Evolutionary conservation across 2,888 invertebrate genomes (phyloP).

Genomic region (Magallana nippona): DNA sequence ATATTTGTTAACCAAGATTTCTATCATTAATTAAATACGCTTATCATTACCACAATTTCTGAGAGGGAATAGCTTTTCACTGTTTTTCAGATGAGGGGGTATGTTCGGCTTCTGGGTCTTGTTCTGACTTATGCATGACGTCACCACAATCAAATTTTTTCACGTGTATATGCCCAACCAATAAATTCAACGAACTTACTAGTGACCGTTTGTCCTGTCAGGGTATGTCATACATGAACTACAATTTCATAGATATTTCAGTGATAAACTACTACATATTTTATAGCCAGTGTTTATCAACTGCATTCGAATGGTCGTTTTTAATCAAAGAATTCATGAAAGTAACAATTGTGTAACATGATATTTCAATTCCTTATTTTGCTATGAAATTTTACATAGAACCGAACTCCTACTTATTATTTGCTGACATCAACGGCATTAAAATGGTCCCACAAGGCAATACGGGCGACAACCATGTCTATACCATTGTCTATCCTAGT

Average conservation of each 20-base stretch:
- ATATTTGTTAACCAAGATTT: no score
- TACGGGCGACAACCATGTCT: conserved; percentile 1
- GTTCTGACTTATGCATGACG: conserved; percentile 39
- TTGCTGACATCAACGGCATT: conserved; percentile 38
- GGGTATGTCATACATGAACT: not conserved
- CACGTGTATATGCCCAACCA: conserved; percentile 26
- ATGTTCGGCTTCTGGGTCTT: not conserved
- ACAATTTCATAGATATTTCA: not conserved
- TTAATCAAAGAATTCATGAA: no score
- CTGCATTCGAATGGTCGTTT: no score
- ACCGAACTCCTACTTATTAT: conserved; percentile 5
- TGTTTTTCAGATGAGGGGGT: conserved; percentile 15
- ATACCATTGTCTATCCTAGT: conserved; percentile 13
- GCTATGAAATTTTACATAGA: not conserved
- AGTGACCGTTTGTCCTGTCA: conserved; percentile 33
- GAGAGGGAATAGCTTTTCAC: not conserved
- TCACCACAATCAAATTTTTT: not conserved
- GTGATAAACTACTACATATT: no score
- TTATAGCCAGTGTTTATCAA: no score
- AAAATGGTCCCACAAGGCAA: conserved; percentile 26
- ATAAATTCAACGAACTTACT: conserved; percentile 6
- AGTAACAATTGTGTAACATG: not conserved
- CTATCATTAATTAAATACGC: no score
- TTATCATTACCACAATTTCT: not conserved
- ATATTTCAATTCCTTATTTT: no score